Percentiles rank a stretch among this genome's conserved stretches.
These are phyloP conservation scores for Caenorhabditis auriculariae DNA, from an alignment of 2,888 invertebrate genomes.

Conservation along the genomic window DNA sequence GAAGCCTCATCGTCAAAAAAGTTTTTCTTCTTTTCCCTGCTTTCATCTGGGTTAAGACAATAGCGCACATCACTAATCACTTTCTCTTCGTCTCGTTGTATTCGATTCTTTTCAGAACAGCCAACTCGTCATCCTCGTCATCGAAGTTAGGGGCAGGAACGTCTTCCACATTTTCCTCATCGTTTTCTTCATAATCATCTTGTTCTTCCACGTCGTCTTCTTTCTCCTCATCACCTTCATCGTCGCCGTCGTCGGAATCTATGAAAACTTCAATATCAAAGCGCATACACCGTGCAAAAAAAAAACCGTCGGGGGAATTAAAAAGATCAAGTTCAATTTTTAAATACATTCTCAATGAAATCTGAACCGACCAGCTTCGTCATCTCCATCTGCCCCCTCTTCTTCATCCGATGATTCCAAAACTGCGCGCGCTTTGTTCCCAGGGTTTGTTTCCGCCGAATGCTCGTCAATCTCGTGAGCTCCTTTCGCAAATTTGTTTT, in stretches of 20 bases:
- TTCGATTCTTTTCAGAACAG: constrained; percentile 31
- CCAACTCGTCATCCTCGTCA: constrained; percentile 45
- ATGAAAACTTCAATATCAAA: background rate
- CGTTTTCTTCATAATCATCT: constrained; percentile 8
- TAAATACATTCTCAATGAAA: too few species aligned
- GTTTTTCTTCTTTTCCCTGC: constrained; percentile 28
- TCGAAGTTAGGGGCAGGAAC: constrained; percentile 16
- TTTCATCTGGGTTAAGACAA: too few species aligned
- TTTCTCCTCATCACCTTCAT: constrained; percentile 9
- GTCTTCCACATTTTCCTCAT: constrained; percentile 10
- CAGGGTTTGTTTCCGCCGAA: too few species aligned
- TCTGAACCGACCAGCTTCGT: constrained; percentile 1
- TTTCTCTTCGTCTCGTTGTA: constrained; percentile 26
- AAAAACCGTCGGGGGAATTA: too few species aligned
- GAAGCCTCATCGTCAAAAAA: constrained; percentile 60
- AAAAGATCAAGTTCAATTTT: too few species aligned
- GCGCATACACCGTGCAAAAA: too few species aligned
- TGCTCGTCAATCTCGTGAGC: too few species aligned
- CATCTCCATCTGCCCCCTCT: constrained; percentile 6
- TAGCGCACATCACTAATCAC: too few species aligned
- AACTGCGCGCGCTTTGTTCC: too few species aligned
- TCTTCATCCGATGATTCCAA: too few species aligned
- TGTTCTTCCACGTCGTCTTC: constrained; percentile 19
- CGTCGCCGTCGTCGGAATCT: constrained; percentile 11
- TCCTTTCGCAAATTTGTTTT: too few species aligned